Evolutionary conservation across 1,140 invertebrate genomes (phyloP).

Genomic region (Panagrolaimus sp.): DNA sequence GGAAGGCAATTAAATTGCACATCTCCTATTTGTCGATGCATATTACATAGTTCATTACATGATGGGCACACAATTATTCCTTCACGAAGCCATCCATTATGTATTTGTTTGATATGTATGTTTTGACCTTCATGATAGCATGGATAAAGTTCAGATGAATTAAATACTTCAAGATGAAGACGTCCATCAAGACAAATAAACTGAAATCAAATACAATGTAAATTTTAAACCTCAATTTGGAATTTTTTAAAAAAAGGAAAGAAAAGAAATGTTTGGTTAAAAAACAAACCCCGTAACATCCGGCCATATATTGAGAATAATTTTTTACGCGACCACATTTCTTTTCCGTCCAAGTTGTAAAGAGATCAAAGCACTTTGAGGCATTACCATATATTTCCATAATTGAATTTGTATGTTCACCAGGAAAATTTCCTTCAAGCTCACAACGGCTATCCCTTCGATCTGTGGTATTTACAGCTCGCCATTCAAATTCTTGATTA

Average conservation of each 20-base stretch:
- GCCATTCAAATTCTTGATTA: slow-evolving; percentile 66
- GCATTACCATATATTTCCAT: slow-evolving; percentile 52
- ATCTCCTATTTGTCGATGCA: slow-evolving; percentile 1
- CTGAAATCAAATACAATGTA: slow-evolving; percentile 52
- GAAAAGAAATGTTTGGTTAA: slow-evolving; percentile 3
- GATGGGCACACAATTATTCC: slow-evolving; percentile 84
- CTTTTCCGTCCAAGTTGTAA: slow-evolving; percentile 50
- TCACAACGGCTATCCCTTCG: slow-evolving; percentile 54
- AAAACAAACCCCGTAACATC: slow-evolving; percentile 52
- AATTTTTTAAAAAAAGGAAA: slow-evolving; percentile 15
- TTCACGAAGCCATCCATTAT: slow-evolving; percentile 80
- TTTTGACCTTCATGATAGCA: slow-evolving; percentile 81
- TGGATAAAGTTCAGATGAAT: slow-evolving; percentile 72
- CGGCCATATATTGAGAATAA: slow-evolving; percentile 55
- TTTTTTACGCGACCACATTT: slow-evolving; percentile 51
- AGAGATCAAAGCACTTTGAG: slow-evolving; percentile 55
- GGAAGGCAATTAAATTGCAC: slow-evolving; percentile 20
- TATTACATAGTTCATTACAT: slow-evolving; percentile 75
- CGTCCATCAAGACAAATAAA: slow-evolving; percentile 60
- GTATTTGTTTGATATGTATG: slow-evolving; percentile 72
- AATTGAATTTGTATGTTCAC: slow-evolving; percentile 44
- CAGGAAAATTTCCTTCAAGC: slow-evolving; percentile 43
- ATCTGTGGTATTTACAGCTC: slow-evolving; percentile 34
- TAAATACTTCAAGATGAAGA: slow-evolving; percentile 67
- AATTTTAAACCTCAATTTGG: slow-evolving; percentile 8